phyloP scores from a whole-genome alignment of 2,888 invertebrate species.

The Choristoneura rosaceana region DNA sequence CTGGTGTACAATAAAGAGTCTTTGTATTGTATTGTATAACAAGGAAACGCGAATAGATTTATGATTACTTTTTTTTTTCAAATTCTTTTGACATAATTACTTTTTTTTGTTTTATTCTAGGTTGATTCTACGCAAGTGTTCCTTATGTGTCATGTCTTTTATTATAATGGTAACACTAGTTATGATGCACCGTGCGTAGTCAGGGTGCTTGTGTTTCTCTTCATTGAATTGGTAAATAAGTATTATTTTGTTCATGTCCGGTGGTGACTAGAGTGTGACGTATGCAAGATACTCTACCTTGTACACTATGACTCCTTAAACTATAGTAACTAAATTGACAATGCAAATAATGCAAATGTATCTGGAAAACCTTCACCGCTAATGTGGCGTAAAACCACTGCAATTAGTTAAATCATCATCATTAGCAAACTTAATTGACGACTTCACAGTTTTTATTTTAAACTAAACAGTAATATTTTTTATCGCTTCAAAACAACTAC shows the following conservation, averaged over 20 bases:
- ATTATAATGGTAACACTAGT: background rate
- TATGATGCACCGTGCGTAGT: constrained; percentile 23
- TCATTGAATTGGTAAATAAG: constrained; percentile 79
- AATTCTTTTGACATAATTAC: too few relatives aligned
- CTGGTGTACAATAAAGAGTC: too few relatives aligned
- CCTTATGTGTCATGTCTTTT: too few relatives aligned
- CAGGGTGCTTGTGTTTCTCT: constrained; percentile 61
- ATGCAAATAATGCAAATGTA: background rate
- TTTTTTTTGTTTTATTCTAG: too few relatives aligned
- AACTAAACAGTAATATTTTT: too few relatives aligned
- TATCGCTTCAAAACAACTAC: too few relatives aligned
- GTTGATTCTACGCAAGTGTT: too few relatives aligned
- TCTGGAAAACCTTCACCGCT: background rate
- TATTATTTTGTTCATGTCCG: constrained; percentile 64
- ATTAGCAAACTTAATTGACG: background rate
- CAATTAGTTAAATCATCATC: background rate
- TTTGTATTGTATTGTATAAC: too few relatives aligned
- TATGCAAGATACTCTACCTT: constrained; percentile 8
- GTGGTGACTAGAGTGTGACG: constrained; percentile 39
- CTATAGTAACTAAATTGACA: background rate
- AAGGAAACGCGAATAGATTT: too few relatives aligned
- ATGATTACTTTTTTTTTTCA: too few relatives aligned
- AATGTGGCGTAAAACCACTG: background rate
- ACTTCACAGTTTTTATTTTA: too few relatives aligned
- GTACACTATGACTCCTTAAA: background rate